phyloP scores from a whole-genome alignment of 2,888 invertebrate genomes.

The Protophormia terraenovae region DNA sequence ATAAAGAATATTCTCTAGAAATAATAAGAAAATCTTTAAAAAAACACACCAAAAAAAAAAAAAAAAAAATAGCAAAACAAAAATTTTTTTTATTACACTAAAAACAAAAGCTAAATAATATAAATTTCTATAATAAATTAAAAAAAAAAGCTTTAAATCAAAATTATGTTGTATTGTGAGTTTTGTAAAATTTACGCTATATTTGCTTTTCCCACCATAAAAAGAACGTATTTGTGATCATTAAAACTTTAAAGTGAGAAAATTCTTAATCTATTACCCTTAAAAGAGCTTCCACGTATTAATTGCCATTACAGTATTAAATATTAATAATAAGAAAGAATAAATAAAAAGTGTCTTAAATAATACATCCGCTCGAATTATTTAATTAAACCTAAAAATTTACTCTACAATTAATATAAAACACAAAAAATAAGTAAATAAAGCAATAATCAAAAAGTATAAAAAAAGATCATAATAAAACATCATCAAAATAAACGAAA shows the following conservation, averaged over 20 bases:
- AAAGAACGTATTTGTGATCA: slow-evolving; percentile 76
- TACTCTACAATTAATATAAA: not conserved
- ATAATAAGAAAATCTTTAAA: too few species aligned
- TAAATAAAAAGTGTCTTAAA: slow-evolving; percentile 7
- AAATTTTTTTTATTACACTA: not conserved
- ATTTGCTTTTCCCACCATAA: slow-evolving; percentile 76
- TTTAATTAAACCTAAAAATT: not conserved
- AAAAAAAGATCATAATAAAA: not conserved
- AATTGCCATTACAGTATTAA: slow-evolving; percentile 58
- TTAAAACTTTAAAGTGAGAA: slow-evolving; percentile 33
- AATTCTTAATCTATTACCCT: too few species aligned
- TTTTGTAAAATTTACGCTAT: slow-evolving; percentile 75
- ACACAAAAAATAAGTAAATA: not conserved
- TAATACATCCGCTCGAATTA: not conserved
- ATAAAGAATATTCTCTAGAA: too few species aligned
- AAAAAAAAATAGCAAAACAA: too few species aligned
- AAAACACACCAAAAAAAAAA: too few species aligned
- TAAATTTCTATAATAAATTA: not conserved
- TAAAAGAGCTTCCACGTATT: not conserved
- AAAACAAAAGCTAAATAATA: too few species aligned
- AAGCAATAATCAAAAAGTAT: not conserved
- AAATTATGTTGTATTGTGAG: slow-evolving; percentile 61
- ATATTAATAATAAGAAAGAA: too few species aligned
- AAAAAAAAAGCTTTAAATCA: slow-evolving; percentile 17
- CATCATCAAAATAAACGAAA: not conserved